A percentile compares a stretch with the other conserved stretches of the same genome.
Evolutionary conservation across 2,888 invertebrate species (phyloP).

Genomic region (Yponomeuta plumbellus): DNA sequence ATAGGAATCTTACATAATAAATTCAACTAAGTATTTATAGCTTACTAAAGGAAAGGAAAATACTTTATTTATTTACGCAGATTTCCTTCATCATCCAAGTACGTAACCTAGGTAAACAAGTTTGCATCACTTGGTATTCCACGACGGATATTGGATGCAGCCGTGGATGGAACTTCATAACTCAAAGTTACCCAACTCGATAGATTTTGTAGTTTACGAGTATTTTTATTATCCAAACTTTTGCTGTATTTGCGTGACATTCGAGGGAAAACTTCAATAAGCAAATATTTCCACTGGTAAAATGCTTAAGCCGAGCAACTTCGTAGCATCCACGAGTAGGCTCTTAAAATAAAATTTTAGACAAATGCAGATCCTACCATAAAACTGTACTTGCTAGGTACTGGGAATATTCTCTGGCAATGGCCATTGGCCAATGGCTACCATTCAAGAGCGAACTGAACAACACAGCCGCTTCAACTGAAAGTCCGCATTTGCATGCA

Average conservation of each 20-base stretch:
- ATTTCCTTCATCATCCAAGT: background rate
- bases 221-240: background rate
- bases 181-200: background rate
- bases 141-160: background rate
- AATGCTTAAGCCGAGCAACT: background rate
- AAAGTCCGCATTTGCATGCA: constrained; percentile 1
- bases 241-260: background rate
- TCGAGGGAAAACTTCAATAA: too few species aligned
- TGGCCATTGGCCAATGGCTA: background rate
- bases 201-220: background rate
- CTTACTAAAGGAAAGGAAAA: too few species aligned
- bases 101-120: background rate
- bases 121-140: background rate
- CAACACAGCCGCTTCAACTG: background rate
- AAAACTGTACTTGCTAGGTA: background rate
- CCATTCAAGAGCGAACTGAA: background rate
- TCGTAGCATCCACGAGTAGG: background rate
- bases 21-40: too few species aligned
- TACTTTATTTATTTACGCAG: too few species aligned
- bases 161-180: background rate
- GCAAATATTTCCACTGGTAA: too few species aligned
- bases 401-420: background rate
- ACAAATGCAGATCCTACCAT: background rate
- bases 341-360: background rate
- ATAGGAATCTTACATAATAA: too few species aligned